Evolutionary conservation across 2,888 invertebrate genomes (phyloP), one percentile per base, ranked within the genome.

Genomic region (Odontocerum albicorne): DNA sequence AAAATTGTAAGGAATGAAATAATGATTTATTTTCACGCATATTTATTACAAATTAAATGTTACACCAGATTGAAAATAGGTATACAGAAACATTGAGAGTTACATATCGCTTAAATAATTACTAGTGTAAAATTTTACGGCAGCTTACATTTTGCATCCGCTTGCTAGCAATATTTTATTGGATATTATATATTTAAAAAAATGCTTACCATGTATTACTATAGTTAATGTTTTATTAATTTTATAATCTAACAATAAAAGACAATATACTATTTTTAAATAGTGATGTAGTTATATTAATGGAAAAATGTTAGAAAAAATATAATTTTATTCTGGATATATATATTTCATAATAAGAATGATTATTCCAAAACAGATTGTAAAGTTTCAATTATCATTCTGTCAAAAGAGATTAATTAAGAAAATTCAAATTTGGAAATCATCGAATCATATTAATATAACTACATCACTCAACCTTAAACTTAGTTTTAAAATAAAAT

Each of bases 11-110:
- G 7, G 8, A 35, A 35, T 35, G 4, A 35, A n/a, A n/a, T 12
- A 35, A 4, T 35, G 32, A 12, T 32, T 44, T 32, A 7, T 44
- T 44, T 27, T 32, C 44, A 44, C 32, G 44, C 32, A 46, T 20
- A 46, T 46, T 46, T 46, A 46, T 46, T 46, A 46, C 46, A 46
- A 32, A 44, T 20, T 44, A 35, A 35, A 46, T 46, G 20, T 46
- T 46, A 46, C 46, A 46, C 20, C 46, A 35, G 21, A 20, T 46
- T 45, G 12, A 35, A 46, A 46, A 46, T 46, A 46, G 32, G 46
- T 46, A 44, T 32, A 44, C 32, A 44, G 13, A 42, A 42, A 44
- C 32, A 44, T 33, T 31, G 44, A 44, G 32, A 44, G 27, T 44
- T 13, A 44, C 44, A 32, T 32, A 33, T 44, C n/a, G 3, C 16